A percentile compares a stretch with the other conserved stretches of the same genome.
Evolutionary conservation across 2,888 invertebrate genomes (phyloP).

Genomic region (Apomyelois bistriatella): DNA sequence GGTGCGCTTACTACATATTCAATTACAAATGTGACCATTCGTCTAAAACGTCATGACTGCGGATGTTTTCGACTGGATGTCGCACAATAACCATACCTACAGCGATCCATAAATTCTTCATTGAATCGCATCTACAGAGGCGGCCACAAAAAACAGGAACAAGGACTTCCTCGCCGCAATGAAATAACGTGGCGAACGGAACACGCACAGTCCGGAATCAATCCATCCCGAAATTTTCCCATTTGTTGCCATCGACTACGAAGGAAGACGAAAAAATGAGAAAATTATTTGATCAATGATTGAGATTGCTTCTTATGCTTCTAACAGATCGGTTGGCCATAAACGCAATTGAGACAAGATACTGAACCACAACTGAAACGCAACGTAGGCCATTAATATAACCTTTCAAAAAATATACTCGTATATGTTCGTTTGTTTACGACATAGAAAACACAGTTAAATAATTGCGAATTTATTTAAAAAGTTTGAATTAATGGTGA

Average conservation of each 20-base stretch:
- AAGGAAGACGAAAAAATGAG: slow-evolving; percentile 39
- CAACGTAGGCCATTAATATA: no score
- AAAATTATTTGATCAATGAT: slow-evolving; percentile 47
- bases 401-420: no score
- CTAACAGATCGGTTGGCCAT: slow-evolving; percentile 19
- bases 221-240: slow-evolving; percentile 43
- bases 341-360: slow-evolving; percentile 12
- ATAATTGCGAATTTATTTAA: no score
- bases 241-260: slow-evolving; percentile 41
- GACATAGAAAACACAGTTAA: no score
- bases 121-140: slow-evolving; percentile 26
- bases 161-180: slow-evolving; percentile 34
- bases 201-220: slow-evolving; percentile 42
- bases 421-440: no score
- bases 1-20: no score
- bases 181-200: slow-evolving; percentile 42
- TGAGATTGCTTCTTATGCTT: slow-evolving; percentile 29
- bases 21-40: neutral
- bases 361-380: neutral
- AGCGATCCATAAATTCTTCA: slow-evolving; percentile 32
- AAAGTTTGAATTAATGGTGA: no score
- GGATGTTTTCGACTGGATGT: slow-evolving; percentile 18
- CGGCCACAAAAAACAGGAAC: slow-evolving; percentile 34
- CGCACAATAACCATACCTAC: slow-evolving; percentile 25
- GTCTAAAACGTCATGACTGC: slow-evolving; percentile 15